Evolutionary conservation across 2,797 vertebrate species (phyloP), one percentile per base, ranked within the genome.

Genomic region (Sebastes diploproa): DNA sequence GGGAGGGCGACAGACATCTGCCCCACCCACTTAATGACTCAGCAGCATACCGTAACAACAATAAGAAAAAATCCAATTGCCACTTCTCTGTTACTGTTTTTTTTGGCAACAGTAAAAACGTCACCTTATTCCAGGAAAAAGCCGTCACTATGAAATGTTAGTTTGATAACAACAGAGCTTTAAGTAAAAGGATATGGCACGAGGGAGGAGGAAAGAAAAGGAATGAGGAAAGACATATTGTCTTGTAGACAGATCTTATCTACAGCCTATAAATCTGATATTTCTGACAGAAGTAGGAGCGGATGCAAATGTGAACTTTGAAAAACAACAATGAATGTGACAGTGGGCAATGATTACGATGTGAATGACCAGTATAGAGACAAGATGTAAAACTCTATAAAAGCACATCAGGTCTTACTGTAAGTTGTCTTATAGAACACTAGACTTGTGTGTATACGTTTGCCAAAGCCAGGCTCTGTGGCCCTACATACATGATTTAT

Each of bases 11-110:
- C 58, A 78, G 55, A 80, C 68, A 64, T 66, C 61, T 25, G 42
- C 61, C 75, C 59, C 69, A 46, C 22, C 72, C 66, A 80, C 62
- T 30, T 62, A 78, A 80, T 88, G 86, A 89, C 78, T 90, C 50
- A 22, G 46, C 65, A 76, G 71, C 78, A 71, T n/a, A 70, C n/a
- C 10, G 2, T 62, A 64, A 81, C 75, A 58, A 82, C 16, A 78
- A 74, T 12, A 36, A 1, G 30, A n/a, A n/a, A 64, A 58, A 59
- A 54, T 46, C 16, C 6, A 71, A 30, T 2, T n/a, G 11, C 13
- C 5, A 11, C 3, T 3, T 52, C 32, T 29, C 14, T 69, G 8
- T 10, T 46, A 3, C 7, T 20, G 34, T 61, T 34, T 72, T 50
- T 67, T 75, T 71, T 54, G 29, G 66, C 54, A 86, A 64, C 30